phyloP scores from a whole-genome alignment of 2,888 invertebrate species.

The Lysandra coridon region DNA sequence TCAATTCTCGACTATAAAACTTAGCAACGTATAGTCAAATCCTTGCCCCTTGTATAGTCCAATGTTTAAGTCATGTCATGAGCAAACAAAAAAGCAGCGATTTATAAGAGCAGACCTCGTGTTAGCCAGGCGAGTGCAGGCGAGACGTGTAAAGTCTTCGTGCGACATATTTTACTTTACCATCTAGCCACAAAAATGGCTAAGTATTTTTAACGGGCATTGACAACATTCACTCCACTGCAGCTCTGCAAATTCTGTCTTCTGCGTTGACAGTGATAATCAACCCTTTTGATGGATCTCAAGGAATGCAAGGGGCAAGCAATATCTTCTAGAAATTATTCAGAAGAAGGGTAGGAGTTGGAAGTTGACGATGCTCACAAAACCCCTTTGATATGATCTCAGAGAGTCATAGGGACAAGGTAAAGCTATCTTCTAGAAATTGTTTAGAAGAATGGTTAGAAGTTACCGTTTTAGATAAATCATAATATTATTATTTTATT shows the following conservation, averaged over 20 bases:
- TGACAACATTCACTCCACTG: background rate
- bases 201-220: background rate
- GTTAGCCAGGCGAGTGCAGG: background rate
- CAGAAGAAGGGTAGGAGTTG: no score
- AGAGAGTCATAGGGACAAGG: no score
- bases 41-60: background rate
- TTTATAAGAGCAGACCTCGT: background rate
- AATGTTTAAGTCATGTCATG: conserved; percentile 15
- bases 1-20: background rate
- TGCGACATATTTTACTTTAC: background rate
- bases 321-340: no score
- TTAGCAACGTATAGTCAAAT: background rate
- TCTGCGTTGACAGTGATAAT: background rate
- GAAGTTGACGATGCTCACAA: no score
- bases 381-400: no score
- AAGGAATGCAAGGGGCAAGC: no score
- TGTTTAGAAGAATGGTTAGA: no score
- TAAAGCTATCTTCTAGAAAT: no score
- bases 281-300: background rate
- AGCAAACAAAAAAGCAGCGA: conserved; percentile 6
- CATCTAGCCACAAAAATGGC: background rate
- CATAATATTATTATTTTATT: no score
- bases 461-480: no score
- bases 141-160: background rate
- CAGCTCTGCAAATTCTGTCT: background rate